A percentile compares a stretch with the other conserved stretches of the same genome.
Conservation (phyloP, 2,797 vertebrate genomes). For the Sylvilagus floridanus region DNA sequence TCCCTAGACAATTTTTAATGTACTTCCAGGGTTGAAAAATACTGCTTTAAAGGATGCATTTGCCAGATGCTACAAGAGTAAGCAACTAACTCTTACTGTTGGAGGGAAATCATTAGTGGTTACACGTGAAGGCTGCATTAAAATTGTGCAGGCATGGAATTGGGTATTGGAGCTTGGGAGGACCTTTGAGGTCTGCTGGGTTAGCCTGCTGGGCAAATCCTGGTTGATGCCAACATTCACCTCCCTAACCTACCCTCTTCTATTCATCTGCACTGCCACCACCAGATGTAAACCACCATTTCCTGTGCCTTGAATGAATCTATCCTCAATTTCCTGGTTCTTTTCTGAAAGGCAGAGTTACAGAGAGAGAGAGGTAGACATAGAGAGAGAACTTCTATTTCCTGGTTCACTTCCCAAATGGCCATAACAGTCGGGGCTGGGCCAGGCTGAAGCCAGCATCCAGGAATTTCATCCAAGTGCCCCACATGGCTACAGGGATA, state of each 20-base stretch:
- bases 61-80: background rate
- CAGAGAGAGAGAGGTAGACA: too few relatives aligned
- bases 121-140: background rate
- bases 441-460: too few relatives aligned
- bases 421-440: too few relatives aligned
- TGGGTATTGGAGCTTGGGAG: background rate
- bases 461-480: too few relatives aligned
- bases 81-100: background rate
- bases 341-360: background rate
- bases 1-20: background rate
- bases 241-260: background rate
- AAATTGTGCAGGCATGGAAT: background rate
- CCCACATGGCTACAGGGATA: too few relatives aligned
- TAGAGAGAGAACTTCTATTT: too few relatives aligned
- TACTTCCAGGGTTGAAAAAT: background rate
- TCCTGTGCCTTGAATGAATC: background rate
- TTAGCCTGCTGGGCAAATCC: background rate
- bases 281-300: background rate
- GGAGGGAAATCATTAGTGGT: background rate
- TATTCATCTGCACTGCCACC: background rate
- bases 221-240: background rate
- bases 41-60: background rate
- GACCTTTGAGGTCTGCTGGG: background rate
- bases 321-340: background rate
- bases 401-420: too few relatives aligned